Base-by-base conservation (phyloP, 2,113 vertebrate genomes). In the Cromileptes altivelis region DNA sequence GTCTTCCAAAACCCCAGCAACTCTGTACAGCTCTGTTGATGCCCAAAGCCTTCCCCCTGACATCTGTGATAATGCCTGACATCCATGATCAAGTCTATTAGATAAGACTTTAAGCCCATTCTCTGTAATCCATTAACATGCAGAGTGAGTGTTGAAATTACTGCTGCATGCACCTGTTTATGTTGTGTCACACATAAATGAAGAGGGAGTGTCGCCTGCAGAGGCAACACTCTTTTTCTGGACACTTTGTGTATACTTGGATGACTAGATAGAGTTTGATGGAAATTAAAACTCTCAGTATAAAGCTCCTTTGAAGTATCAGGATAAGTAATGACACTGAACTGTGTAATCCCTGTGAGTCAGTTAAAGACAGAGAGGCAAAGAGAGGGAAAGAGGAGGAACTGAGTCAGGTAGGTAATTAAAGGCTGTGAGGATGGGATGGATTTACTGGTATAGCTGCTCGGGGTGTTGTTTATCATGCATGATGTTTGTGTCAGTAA, bases 221-320 rank as follows among this genome's bases (percentile, higher is more conserved):
- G 61, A 60, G 52, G 61, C 18, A 40, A 50, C 42, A 13, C 7
- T 55, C 40, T 23, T 53, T 61, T 4, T 23, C 1, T 10, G 30
- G 25, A 49, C 14, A 42, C 21, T 57, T 27, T 55, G 61, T 62
- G 30, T 12, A 52, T 9, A 37, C 14, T 62, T 37, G 49, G 27
- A 67, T 45, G 30, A 62, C 63, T 19, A 49, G 84, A 55, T 18
- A 15, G 27, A 53, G 62, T 69, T 71, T 73, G 60, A 73, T 63
- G 56, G 18, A 82, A 85, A 78, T 78, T 12, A 77, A 78, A 82
- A 80, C 19, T 40, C 60, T 45, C 14, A 6, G 45, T 0, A 25
- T 63, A 80, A 88, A 90, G 73, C 72, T 87, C 61, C 65, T 87
- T 88, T 80, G 63, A 87, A 89, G 86, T 87, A 87, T 90, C 82